Base-by-base conservation (phyloP, 92 coral and sea anemone genomes). In the Hydrozoanthus gracilis region DNA sequence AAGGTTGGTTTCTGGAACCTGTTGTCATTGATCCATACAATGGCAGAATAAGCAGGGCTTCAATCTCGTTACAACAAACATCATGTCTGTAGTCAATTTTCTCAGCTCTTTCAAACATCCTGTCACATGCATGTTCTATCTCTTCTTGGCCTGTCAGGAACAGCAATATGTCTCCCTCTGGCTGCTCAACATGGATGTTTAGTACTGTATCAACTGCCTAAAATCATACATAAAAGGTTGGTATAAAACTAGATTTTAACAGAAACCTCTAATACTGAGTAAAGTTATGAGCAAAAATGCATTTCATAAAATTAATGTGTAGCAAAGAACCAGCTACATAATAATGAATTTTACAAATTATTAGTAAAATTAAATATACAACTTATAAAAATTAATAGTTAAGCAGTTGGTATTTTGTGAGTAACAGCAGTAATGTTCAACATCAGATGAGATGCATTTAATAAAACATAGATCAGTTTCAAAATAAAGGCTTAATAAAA, bases 141-240 rank as follows among this genome's bases (percentile, higher is more conserved):
- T 95, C 98, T 56, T 95, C 95, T 84, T 95, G 98, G 3, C 98
- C 98, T 17, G 98, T 95, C 44, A 95, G 88, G 86, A 95, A 95
- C 9, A 95, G 88, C 50, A 95, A 77, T 47, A 95, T 69, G 51
- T 95, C 98, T 52, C 98, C 98, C 51, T 95, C 91, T 4, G 89
- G 90, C 54, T 88, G 91, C 66, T 95, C 98, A 71, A 92, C 79
- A 88, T 95, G 98, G 75, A 95, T 92, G 73, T 55, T 86, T 93
- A 95, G 94, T 54, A 93, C 98, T 78, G 91, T 94, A 65, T 90
- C 93, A 14, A 95, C 92, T 17, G 96, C 95, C 98, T 93, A 78
- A 18, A 55, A 73, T 4, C 39, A 35, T 44, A 10, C 2, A 54
- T 17, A 60, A 5, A 44, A 67, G 20, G 27, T 14, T 60, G 5